phyloP scores from a whole-genome alignment of 2,113 vertebrate genomes.

The Anoplopoma fimbria region DNA sequence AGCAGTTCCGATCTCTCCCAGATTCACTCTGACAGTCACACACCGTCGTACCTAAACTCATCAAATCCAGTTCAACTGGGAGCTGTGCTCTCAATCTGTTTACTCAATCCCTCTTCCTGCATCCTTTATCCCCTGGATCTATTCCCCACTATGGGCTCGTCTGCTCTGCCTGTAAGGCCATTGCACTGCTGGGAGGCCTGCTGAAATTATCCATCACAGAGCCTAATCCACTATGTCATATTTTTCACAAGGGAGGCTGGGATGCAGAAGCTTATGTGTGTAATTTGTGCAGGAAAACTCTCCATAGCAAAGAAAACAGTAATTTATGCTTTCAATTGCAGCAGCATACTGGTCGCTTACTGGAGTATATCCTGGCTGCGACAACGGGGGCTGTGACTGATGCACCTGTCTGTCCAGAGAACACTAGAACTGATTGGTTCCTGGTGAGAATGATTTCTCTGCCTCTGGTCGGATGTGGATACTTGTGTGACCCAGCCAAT shows the following conservation, averaged over 20 bases:
- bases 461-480: constrained; percentile 11
- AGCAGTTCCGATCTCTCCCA: constrained; percentile 18
- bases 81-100: constrained; percentile 18
- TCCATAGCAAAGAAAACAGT: not conserved
- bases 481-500: constrained; percentile 5
- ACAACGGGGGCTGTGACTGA: constrained; percentile 39
- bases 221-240: constrained; percentile 25
- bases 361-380: not conserved
- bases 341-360: not conserved
- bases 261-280: not conserved
- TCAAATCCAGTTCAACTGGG: constrained; percentile 40
- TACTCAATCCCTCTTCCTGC: not conserved
- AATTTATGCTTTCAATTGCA: constrained; percentile 40
- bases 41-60: constrained; percentile 21
- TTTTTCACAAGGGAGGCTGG: constrained; percentile 11
- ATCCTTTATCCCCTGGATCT: constrained; percentile 26
- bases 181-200: not conserved
- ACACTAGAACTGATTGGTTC: constrained; percentile 29
- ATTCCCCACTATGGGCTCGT: not conserved
- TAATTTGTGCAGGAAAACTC: constrained; percentile 8
- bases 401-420: constrained; percentile 15
- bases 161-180: constrained; percentile 4
- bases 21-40: constrained; percentile 52
- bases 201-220: constrained; percentile 29
- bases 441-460: not conserved